Base-by-base conservation (phyloP, 2,113 vertebrate genomes). In the Lanius ludovicianus region DNA sequence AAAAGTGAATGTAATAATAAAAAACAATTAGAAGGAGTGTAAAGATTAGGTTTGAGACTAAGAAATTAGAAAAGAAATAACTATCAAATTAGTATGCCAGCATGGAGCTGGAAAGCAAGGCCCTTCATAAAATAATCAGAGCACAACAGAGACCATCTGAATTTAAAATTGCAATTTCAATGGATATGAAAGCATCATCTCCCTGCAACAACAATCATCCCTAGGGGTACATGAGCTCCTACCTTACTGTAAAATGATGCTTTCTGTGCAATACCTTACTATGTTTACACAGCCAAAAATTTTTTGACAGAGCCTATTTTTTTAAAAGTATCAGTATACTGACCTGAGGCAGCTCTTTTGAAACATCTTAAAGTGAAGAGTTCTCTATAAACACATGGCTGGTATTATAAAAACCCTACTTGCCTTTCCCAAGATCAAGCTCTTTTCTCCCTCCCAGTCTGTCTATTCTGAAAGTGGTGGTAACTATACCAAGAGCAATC, bases 41-140 rank as follows among this genome's bases (percentile, higher is more conserved):
- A 76, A 96, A 91, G 76, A 94, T 86, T 76, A 83, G 88, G 22
- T 65, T 74, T 91, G 79, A 92, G 76, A 70, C 64, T 49, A 73
- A 70, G 84, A 83, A 95, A 81, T 95, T 93, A 92, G 71, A 79
- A 74, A 95, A 93, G 80, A 65, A 95, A 74, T 85, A 77, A 77
- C 75, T 84, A 77, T 69, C 87, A 96, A 93, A 93, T 95, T 90
- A 96, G 85, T 62, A 69, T 89, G 77, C 84, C 85, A 84, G 67
- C 86, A 85, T 90, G 86, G 15, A 63, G 56, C 17, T 81, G 30
- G 46, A 87, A 92, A 89, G 52, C 65, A 77, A 94, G 67, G 31
- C 42, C 49, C n/a, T 50, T 90, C 93, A 37, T 42, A 60, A 82
- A 79, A 63, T 85, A 70, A 82, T 94, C 44, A 94, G 83, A 97